Percentiles rank a stretch among this genome's conserved stretches.
Evolutionary conservation across 2,797 vertebrate species (phyloP).

Genomic region (Limnodromus scolopaceus): DNA sequence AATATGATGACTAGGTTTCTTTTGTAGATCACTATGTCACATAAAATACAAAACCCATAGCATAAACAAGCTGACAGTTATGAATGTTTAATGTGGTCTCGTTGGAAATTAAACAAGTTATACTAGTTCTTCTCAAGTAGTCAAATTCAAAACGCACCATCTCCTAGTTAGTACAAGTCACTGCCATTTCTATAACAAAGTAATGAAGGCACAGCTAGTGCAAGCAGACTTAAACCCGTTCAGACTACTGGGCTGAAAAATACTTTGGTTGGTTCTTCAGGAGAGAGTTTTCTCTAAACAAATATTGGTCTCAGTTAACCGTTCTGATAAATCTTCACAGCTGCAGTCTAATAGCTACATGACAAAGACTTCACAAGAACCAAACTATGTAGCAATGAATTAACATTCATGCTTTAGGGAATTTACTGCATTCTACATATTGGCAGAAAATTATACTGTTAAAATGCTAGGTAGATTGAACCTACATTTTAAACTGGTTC

Average conservation of each 20-base stretch:
- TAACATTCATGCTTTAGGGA: slow-evolving; percentile 87
- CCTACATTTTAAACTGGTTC: slow-evolving; percentile 84
- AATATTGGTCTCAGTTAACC: slow-evolving; percentile 78
- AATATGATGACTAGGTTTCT: slow-evolving; percentile 74
- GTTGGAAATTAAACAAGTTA: slow-evolving; percentile 77
- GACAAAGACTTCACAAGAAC: slow-evolving; percentile 93
- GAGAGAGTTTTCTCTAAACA: slow-evolving; percentile 74
- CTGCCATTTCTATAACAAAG: slow-evolving; percentile 80
- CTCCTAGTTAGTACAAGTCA: slow-evolving; percentile 77
- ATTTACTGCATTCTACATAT: slow-evolving; percentile 79
- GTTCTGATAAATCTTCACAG: slow-evolving; percentile 83
- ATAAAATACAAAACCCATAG: slow-evolving; percentile 81
- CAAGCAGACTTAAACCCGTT: slow-evolving; percentile 77
- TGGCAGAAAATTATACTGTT: slow-evolving; percentile 88
- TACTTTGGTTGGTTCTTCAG: slow-evolving; percentile 84
- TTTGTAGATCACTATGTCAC: slow-evolving; percentile 77
- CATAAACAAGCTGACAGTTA: slow-evolving; percentile 80
- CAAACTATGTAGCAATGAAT: slow-evolving; percentile 93
- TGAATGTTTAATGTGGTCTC: slow-evolving; percentile 74
- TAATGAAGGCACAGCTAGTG: slow-evolving; percentile 83
- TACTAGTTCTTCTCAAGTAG: slow-evolving; percentile 66
- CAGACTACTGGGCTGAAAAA: slow-evolving; percentile 79
- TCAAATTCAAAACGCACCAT: slow-evolving; percentile 69
- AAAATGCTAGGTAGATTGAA: slow-evolving; percentile 92
- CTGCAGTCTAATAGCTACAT: slow-evolving; percentile 92